Percentiles rank a stretch among this genome's conserved stretches.
Evolutionary conservation across 2,113 vertebrate genomes (phyloP).

Genomic region (Galemys pyrenaicus): DNA sequence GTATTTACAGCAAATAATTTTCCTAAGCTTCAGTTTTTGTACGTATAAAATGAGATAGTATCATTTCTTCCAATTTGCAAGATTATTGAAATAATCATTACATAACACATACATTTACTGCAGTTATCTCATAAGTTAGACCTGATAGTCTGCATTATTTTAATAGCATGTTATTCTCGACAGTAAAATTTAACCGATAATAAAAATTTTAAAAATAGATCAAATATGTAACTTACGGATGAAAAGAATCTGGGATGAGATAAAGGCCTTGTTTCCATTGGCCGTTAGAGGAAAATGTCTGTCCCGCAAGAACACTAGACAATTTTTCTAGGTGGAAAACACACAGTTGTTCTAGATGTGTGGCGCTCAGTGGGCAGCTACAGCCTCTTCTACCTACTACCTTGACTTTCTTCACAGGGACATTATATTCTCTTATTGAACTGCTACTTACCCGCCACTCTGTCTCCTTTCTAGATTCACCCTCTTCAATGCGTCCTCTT

Average conservation of each 20-base stretch:
- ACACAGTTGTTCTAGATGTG: no score
- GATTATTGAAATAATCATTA: conserved; percentile 6
- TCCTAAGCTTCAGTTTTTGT: neutral
- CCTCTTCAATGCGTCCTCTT: neutral
- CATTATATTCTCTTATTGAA: neutral
- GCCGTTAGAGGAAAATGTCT: neutral
- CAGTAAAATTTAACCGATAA: neutral
- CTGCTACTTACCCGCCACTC: neutral
- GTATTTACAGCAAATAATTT: neutral
- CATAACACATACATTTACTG: neutral
- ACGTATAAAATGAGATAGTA: neutral
- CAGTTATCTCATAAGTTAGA: neutral
- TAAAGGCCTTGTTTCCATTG: neutral
- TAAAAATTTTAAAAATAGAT: neutral
- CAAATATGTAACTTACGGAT: neutral
- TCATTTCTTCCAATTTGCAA: neutral
- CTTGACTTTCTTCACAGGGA: neutral
- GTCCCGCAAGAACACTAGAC: neutral
- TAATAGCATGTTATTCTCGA: neutral
- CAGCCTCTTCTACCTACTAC: neutral
- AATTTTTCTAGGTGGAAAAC: neutral
- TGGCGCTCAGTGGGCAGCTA: neutral
- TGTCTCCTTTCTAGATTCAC: neutral
- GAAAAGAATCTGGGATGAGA: neutral
- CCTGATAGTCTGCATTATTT: conserved; percentile 12